A percentile compares a stretch with the other conserved stretches of the same genome.
These are phyloP conservation scores for Perccottus glenii DNA, from an alignment of 2,113 vertebrate species.

Conservation along the genomic window DNA sequence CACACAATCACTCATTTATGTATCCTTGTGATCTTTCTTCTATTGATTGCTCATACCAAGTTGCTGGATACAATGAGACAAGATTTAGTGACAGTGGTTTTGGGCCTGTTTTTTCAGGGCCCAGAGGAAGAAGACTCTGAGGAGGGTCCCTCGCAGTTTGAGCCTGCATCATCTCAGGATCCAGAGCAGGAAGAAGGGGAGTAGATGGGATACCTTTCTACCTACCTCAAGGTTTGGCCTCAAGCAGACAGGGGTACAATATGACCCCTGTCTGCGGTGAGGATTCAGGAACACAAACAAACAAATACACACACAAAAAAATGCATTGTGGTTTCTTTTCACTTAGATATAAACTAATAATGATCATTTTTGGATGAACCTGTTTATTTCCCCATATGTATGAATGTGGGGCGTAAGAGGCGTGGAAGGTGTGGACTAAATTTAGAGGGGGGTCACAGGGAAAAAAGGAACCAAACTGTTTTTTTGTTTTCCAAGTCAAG, in stretches of 20 bases:
- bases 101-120: conserved; percentile 50
- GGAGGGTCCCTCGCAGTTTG: conserved; percentile 53
- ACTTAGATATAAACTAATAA: conserved; percentile 14
- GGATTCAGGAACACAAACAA: conserved; percentile 64
- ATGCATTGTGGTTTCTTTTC: conserved; percentile 47
- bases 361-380: conserved; percentile 9
- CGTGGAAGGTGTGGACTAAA: conserved; percentile 29
- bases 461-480: conserved; percentile 63
- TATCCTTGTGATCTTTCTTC: conserved; percentile 24
- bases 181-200: conserved; percentile 65
- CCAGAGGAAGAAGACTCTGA: conserved; percentile 55
- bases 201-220: conserved; percentile 64
- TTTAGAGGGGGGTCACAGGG: conserved; percentile 18
- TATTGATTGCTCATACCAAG: conserved; percentile 37
- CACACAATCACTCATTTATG: conserved; percentile 55
- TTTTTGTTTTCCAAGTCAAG: conserved; percentile 45
- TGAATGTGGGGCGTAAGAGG: conserved; percentile 13
- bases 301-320: conserved; percentile 21
- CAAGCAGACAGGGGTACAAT: conserved; percentile 46
- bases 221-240: conserved; percentile 76
- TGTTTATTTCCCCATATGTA: conserved; percentile 1
- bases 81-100: conserved; percentile 24
- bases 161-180: conserved; percentile 68
- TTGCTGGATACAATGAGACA: conserved; percentile 7
- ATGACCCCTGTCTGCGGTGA: conserved; percentile 59